Evolutionary conservation across 2,888 invertebrate species (phyloP).

Genomic region (Kryphioiulus occultus): DNA sequence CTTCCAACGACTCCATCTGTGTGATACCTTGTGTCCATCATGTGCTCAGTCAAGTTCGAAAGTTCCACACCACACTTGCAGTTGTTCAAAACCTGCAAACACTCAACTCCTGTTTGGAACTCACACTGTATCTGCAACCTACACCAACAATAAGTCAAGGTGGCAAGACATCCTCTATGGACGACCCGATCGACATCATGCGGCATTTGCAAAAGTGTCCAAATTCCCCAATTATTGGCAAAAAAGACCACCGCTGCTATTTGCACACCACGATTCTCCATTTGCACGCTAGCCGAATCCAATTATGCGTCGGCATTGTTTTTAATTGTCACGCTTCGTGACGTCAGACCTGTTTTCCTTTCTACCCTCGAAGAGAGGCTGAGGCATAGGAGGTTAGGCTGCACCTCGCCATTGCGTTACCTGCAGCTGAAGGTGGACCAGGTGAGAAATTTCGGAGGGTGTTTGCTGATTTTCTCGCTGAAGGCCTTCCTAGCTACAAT

Average conservation of each 20-base stretch:
- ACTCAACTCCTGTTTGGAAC: background rate
- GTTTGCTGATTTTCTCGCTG: background rate
- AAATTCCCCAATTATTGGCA: background rate
- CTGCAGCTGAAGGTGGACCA: slow-evolving; percentile 1
- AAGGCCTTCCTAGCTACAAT: background rate
- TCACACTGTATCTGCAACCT: no score
- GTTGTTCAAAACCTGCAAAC: no score
- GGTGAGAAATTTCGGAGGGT: background rate
- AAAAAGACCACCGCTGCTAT: background rate
- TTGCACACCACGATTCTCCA: background rate
- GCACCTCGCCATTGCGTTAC: background rate
- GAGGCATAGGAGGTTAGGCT: background rate
- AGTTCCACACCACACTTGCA: no score
- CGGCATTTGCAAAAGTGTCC: background rate
- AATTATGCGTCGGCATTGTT: slow-evolving; percentile 12
- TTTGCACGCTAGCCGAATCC: background rate
- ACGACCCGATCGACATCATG: background rate
- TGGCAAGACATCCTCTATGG: background rate
- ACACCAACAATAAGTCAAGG: no score
- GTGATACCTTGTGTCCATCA: no score
- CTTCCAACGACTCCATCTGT: no score
- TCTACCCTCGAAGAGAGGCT: background rate
- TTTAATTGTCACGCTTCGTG: background rate
- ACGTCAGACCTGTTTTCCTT: background rate
- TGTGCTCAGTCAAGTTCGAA: no score